Conservation (phyloP, 2,888 invertebrate species). For the Drosophila hamatofila region DNA sequence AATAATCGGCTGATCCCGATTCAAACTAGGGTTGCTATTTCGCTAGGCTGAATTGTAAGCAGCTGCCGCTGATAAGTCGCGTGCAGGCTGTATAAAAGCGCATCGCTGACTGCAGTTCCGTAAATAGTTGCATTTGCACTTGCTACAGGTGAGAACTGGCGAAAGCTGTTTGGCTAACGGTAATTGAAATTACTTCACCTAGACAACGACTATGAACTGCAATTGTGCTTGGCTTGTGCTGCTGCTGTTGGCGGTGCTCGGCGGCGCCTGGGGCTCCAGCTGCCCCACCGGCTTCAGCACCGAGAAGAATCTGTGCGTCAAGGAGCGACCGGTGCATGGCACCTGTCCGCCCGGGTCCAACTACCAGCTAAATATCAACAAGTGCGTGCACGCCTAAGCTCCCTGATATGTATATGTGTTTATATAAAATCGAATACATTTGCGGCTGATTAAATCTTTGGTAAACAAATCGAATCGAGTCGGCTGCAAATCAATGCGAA, state of each 20-base stretch:
- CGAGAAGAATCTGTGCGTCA: constrained; percentile 62
- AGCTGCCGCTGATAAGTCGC: constrained; percentile 36
- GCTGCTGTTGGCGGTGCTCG: constrained; percentile 53
- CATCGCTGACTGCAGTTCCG: constrained; percentile 5
- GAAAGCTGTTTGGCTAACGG: constrained; percentile 5
- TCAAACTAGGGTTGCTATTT: constrained; percentile 3
- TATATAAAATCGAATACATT: neutral
- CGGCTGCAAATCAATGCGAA: too few relatives aligned
- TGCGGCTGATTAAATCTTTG: constrained; percentile 21
- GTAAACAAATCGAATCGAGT: neutral
- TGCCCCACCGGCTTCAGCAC: constrained; percentile 60
- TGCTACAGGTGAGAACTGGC: constrained; percentile 36
- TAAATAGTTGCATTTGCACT: constrained; percentile 46
- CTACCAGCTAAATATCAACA: constrained; percentile 66
- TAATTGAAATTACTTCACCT: constrained; percentile 6
- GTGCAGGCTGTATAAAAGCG: constrained; percentile 50
- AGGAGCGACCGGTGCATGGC: constrained; percentile 77
- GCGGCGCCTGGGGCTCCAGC: constrained; percentile 41
- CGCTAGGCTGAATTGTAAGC: constrained; percentile 33
- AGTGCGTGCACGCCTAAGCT: constrained; percentile 69
- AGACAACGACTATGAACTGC: constrained; percentile 45
- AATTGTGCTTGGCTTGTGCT: constrained; percentile 59
- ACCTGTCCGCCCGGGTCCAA: constrained; percentile 73
- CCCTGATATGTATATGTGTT: constrained; percentile 1
- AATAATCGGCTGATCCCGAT: constrained; percentile 30